Base-by-base conservation (phyloP, 2,113 vertebrate species). In the Xyliphius kryptos region DNA sequence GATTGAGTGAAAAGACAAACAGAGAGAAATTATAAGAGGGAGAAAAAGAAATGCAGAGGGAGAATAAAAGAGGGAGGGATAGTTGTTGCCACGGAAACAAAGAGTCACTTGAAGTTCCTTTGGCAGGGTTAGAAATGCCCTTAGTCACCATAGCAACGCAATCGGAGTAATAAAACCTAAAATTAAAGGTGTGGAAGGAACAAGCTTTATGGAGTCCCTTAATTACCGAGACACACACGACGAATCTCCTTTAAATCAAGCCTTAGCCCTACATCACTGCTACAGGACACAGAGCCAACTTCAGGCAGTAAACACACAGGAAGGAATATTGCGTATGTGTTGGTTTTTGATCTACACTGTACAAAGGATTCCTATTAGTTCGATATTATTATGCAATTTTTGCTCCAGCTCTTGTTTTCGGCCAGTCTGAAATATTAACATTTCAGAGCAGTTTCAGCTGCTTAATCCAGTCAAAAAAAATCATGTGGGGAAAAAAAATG, bases 51-150 rank as follows among this genome's bases (percentile, higher is more conserved):
- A 8, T 15, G 20, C 14, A 38, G 14, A 57, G 47, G 22, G 22
- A 61, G 2, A 46, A 10, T 21, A 57, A 65, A 63, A 61, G 64
- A 55, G 52, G 63, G 63, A 71, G 81, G 79, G 77, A 76, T 77
- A 81, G 80, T 83, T 86, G 80, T n/a, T n/a, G n/a, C 84, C 81
- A 85, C 66, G 81, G 84, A 80, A 84, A 86, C 83, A 82, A 84
- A 81, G 72, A 82, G 79, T 80, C 71, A 83, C 81, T 85, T 79
- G 80, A 77, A 70, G 65, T 73, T 76, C 69, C 79, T 77, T 77
- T 80, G 70, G 76, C 79, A 80, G 76, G 77, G 78, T 76, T 77
- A 82, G 70, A 80, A 80, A 83, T 79, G 82, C 82, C 81, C 79
- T 76, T 72, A 78, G 76, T 88, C 78, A 73, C 87, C 82, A 88